Evolutionary conservation across 2,797 vertebrate genomes (phyloP).

Genomic region (Notoglanidium macrostoma): DNA sequence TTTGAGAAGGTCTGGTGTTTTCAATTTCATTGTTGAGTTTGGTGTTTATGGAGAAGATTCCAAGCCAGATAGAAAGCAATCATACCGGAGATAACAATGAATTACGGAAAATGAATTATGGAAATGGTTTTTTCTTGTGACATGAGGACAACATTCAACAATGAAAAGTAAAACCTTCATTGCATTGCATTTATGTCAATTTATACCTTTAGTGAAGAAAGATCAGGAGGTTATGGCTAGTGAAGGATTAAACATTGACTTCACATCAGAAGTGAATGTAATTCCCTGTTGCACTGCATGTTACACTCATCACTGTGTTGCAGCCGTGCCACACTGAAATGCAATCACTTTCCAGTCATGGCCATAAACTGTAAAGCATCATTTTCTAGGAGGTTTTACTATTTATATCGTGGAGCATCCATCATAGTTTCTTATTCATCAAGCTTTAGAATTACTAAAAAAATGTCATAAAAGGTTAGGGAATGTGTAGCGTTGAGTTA

Average conservation of each 20-base stretch:
- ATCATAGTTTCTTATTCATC: not conserved
- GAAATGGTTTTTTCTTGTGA: not conserved
- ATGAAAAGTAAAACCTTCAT: not conserved
- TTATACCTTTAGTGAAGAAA: not conserved
- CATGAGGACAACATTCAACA: not conserved
- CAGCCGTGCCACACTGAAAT: not conserved
- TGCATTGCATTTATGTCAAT: not conserved
- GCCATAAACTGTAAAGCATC: not conserved
- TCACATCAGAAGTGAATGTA: not conserved
- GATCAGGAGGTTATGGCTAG: not conserved
- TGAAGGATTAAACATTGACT: not conserved
- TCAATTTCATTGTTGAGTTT: not conserved
- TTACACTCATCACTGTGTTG: not conserved
- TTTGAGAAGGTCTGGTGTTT: not conserved
- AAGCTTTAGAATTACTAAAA: not conserved
- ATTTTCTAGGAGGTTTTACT: not conserved
- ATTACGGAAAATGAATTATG: not conserved
- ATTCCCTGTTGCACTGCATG: not conserved
- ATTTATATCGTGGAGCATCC: not conserved
- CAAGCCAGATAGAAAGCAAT: not conserved
- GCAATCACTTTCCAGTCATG: not conserved
- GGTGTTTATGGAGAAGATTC: not conserved
- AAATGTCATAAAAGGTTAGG: too few species aligned
- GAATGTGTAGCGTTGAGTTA: too few species aligned
- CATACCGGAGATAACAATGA: not conserved